Base-by-base conservation (phyloP, 2,797 vertebrate genomes). In the Tapera naevia region DNA sequence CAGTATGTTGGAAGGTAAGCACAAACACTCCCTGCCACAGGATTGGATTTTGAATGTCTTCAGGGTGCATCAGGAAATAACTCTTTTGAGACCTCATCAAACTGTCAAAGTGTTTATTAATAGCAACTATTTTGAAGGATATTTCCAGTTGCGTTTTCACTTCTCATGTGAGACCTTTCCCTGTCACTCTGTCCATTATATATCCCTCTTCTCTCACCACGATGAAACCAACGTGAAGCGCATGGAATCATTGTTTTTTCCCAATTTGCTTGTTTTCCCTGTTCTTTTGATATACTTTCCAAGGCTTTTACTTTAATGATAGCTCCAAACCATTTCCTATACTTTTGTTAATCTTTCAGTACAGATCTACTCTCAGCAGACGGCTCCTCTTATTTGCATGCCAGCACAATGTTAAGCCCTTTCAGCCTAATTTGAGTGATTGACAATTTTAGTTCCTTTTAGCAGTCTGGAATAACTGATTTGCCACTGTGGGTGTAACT, bases 391-490 rank as follows among this genome's bases (percentile, higher is more conserved):
- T 93, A 80, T 92, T 91, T 94, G 57, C 86, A 73, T 92, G 58
- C 88, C 83, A 96, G 85, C 65, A 93, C 39, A 91, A 80, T 84
- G 76, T 86, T 92, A 95, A 94, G 64, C 65, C 80, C 84, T 90
- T 95, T 92, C 87, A 94, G 58, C 48, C 78, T 93, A 50, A 90
- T 74, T 81, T 86, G 86, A 93, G 61, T 84, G 93, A 94, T 48
- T 94, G 94, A 94, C 89, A 95, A 91, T 93, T 95, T 95, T 67
- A 94, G 62, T 74, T 95, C 67, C 60, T 94, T 92, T 93, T 74
- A 93, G 76, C 74, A 88, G 86, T 89, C 92, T 96, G 91, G 74
- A 91, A 94, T 88, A 97, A 91, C 69, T 80, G 65, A 91, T 91
- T 96, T 96, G 80, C 90, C 53, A 48, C 64, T 22, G 89, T 95